These are phyloP conservation scores for Lasioglossum calceatum DNA, from an alignment of 2,888 invertebrate species.

Conservation along the genomic window DNA sequence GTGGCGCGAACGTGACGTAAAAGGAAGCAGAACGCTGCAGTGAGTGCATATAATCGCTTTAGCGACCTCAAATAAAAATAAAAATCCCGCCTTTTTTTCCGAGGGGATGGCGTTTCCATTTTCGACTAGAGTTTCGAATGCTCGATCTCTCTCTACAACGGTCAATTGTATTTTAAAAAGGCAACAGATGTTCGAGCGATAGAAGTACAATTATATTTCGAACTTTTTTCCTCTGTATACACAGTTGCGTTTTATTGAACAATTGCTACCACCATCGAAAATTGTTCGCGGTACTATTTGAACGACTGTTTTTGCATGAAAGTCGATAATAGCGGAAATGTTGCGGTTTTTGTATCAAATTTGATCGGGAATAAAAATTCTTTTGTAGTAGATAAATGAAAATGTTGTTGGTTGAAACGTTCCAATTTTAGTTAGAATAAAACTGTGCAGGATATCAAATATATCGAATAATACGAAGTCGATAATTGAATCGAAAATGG, in stretches of 20 bases:
- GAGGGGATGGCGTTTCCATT: neutral
- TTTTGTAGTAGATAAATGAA: neutral
- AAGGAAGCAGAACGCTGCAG: slow-evolving; percentile 31
- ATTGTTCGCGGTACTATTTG: neutral
- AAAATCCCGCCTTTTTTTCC: neutral
- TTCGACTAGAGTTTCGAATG: neutral
- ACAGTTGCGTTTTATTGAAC: neutral
- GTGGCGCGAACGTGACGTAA: slow-evolving; percentile 38
- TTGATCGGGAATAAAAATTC: neutral
- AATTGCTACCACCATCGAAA: neutral
- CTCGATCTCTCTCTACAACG: neutral
- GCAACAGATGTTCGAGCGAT: neutral
- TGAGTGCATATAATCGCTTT: slow-evolving; percentile 26
- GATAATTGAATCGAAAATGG: neutral
- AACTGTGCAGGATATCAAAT: neutral
- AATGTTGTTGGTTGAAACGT: neutral
- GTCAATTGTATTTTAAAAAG: neutral
- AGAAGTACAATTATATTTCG: neutral
- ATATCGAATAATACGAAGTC: neutral
- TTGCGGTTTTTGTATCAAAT: neutral
- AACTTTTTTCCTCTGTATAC: neutral
- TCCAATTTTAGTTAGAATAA: neutral
- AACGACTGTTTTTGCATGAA: neutral
- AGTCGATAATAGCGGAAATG: neutral
- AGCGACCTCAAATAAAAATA: slow-evolving; percentile 7